phyloP scores from a whole-genome alignment of 2,797 vertebrate species.

The Clarias laeviceps region DNA sequence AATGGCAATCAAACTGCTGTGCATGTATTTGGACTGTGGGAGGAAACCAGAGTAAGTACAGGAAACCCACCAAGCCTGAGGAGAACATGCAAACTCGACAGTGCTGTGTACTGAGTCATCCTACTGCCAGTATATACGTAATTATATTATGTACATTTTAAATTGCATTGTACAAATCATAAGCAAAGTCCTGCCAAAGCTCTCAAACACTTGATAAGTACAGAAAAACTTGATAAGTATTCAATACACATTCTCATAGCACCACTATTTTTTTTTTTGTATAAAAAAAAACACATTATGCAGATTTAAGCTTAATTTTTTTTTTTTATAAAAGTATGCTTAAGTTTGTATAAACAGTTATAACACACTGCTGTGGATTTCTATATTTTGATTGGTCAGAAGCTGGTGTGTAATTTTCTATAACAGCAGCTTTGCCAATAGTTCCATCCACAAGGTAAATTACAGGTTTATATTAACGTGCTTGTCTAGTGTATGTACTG shows the following conservation, averaged over 20 bases:
- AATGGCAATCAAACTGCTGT: no score
- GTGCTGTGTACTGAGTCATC: no score
- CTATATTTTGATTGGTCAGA: not conserved
- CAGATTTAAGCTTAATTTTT: not conserved
- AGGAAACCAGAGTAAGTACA: no score
- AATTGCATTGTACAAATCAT: not conserved
- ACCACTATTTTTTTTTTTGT: not conserved
- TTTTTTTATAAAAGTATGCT: not conserved
- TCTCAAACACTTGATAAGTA: not conserved
- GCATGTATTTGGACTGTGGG: no score
- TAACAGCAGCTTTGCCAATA: not conserved
- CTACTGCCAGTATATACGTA: no score
- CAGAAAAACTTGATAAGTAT: not conserved
- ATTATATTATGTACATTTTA: not conserved
- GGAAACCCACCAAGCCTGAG: no score
- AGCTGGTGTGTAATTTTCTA: not conserved
- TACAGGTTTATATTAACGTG: not conserved
- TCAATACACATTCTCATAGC: not conserved
- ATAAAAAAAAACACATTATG: not conserved
- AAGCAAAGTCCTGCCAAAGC: not conserved
- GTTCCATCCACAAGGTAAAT: not conserved
- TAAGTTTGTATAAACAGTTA: not conserved
- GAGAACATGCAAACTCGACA: no score
- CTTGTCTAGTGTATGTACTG: no score
- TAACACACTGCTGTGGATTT: not conserved